Conservation (phyloP, 2,797 vertebrate species). For the Squalus acanthias region DNA sequence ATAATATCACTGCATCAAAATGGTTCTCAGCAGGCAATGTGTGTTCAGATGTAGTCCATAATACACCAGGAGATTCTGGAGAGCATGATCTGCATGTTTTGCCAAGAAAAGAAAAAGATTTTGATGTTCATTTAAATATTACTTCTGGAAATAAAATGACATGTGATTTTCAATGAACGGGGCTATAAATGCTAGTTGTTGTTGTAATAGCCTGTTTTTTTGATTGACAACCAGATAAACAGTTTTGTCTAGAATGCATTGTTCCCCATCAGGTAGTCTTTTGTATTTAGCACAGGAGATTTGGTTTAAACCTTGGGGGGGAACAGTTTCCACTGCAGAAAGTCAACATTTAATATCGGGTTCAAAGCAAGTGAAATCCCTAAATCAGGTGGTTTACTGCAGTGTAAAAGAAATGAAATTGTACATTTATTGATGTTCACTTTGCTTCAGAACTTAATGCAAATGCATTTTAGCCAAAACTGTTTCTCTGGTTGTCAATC, state of each 20-base stretch:
- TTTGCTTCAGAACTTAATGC: background rate
- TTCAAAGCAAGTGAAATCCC: background rate
- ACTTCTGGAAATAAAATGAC: background rate
- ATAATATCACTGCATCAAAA: constrained; percentile 20
- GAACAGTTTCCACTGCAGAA: background rate
- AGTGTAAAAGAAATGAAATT: background rate
- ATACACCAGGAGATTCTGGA: background rate
- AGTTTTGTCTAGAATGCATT: background rate
- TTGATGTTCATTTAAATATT: constrained; percentile 19
- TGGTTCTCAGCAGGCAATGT: background rate
- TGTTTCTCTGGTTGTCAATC: background rate
- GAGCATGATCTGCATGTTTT: background rate
- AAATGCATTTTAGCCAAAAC: background rate
- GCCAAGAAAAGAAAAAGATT: background rate
- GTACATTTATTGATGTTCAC: background rate
- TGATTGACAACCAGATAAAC: background rate
- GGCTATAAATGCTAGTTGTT: background rate
- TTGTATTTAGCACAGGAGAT: background rate
- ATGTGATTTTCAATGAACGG: background rate
- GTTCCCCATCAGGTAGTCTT: background rate
- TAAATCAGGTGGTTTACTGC: background rate
- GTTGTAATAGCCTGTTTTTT: background rate
- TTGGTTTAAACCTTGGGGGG: background rate
- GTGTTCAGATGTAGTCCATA: background rate
- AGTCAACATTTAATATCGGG: constrained; percentile 10